These are phyloP conservation scores for Aeoliscus strigatus DNA, from an alignment of 2,797 vertebrate genomes.

Conservation along the genomic window DNA sequence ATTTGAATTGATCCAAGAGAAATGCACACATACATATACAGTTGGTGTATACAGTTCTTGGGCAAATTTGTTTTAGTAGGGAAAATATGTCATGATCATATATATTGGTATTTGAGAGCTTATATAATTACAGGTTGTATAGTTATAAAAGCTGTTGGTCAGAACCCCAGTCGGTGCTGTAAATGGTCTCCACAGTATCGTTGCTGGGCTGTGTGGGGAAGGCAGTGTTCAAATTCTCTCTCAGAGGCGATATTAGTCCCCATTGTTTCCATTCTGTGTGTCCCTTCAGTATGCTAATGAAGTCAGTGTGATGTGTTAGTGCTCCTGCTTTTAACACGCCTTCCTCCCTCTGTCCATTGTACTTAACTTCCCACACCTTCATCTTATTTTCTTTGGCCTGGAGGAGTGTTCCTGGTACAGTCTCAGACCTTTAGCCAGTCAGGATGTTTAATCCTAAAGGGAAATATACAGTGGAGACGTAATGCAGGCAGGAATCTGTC, in stretches of 20 bases:
- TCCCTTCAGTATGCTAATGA: too few relatives aligned
- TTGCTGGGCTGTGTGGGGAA: not conserved
- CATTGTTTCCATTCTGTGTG: too few relatives aligned
- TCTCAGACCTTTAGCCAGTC: not conserved
- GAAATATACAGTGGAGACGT: not conserved
- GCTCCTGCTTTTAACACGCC: not conserved
- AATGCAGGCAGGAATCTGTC: not conserved
- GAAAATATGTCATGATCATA: too few relatives aligned
- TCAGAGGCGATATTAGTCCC: not conserved
- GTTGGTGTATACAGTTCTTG: too few relatives aligned
- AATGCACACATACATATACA: too few relatives aligned
- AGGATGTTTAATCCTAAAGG: not conserved
- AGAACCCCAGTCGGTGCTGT: constrained; percentile 8
- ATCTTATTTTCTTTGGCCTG: not conserved
- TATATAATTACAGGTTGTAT: too few relatives aligned
- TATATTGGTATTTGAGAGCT: too few relatives aligned
- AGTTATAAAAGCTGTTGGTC: too few relatives aligned
- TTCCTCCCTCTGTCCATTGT: not conserved
- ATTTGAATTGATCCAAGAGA: too few relatives aligned
- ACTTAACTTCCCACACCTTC: not conserved
- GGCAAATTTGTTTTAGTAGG: too few relatives aligned
- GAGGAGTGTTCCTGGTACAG: not conserved
- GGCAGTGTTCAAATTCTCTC: not conserved
- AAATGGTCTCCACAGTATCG: not conserved
- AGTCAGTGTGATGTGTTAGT: not conserved